Evolutionary conservation across 2,113 vertebrate species (phyloP).

Genomic region (Urocynchramus pylzowi): DNA sequence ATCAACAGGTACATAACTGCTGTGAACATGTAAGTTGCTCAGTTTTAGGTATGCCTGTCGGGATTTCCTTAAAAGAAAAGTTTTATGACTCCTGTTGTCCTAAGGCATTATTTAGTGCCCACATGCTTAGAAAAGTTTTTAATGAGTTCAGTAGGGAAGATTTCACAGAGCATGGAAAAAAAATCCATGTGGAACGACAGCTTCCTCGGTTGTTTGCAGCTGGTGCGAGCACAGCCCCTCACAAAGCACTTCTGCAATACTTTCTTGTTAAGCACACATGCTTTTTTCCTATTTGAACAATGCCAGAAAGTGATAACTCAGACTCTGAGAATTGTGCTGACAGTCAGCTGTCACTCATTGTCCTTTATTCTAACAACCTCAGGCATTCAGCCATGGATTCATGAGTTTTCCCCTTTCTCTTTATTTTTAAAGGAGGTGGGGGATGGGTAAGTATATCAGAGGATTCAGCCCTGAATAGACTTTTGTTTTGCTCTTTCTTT

Average conservation of each 20-base stretch:
- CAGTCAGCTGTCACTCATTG: conserved; percentile 85
- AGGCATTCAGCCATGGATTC: conserved; percentile 78
- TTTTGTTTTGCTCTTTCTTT: conserved; percentile 94
- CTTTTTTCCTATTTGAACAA: conserved; percentile 62
- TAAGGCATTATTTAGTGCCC: background rate
- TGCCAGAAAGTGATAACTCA: conserved; percentile 73
- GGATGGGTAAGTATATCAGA: conserved; percentile 82
- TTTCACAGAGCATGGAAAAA: conserved; percentile 24
- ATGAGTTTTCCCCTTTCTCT: conserved; percentile 69
- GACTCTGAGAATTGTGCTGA: conserved; percentile 70
- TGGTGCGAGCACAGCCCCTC: background rate
- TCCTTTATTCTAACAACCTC: conserved; percentile 78
- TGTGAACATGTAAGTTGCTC: fast-evolving
- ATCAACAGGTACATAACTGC: background rate
- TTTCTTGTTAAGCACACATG: conserved; percentile 36
- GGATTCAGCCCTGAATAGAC: conserved; percentile 87
- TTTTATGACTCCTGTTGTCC: background rate
- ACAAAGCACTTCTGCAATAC: conserved; percentile 19
- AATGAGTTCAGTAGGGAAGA: conserved; percentile 51
- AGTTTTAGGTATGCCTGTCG: background rate
- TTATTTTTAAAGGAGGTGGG: conserved; percentile 78
- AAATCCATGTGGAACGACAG: background rate
- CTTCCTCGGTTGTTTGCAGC: background rate
- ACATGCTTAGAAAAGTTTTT: conserved; percentile 29
- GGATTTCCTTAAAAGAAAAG: background rate